These are phyloP conservation scores for Trissolcus basalis DNA, from an alignment of 1,140 invertebrate species.

Conservation along the genomic window DNA sequence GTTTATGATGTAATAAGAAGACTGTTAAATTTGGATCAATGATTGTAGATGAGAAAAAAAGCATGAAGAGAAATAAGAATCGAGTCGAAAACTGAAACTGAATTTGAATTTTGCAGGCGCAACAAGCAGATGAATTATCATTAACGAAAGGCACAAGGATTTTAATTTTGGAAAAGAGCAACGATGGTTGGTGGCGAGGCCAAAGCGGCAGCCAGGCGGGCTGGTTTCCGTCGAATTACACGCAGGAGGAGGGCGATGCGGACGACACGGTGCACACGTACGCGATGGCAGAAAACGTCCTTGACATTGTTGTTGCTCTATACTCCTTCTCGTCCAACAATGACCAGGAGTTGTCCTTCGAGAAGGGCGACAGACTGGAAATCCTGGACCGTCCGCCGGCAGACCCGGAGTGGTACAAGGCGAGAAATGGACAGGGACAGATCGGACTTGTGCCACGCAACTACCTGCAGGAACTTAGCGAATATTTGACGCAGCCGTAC, in stretches of 20 bases:
- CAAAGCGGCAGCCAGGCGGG: constrained; percentile 89
- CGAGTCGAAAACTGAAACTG: neutral
- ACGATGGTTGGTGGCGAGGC: constrained; percentile 99
- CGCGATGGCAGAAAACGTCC: constrained; percentile 93
- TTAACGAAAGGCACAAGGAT: constrained; percentile 94
- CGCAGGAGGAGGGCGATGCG: constrained; percentile 89
- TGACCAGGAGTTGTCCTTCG: constrained; percentile 97
- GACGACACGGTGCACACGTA: constrained; percentile 92
- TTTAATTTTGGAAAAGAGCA: constrained; percentile 97
- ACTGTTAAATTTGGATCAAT: too few relatives aligned
- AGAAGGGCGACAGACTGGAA: constrained; percentile 95
- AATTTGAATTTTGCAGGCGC: constrained; percentile 77
- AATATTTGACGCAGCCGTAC: constrained; percentile 90
- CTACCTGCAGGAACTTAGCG: constrained; percentile 94
- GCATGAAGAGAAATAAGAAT: too few relatives aligned
- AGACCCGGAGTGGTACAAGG: constrained; percentile 99
- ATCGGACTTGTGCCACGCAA: constrained; percentile 96
- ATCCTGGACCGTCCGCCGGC: constrained; percentile 95
- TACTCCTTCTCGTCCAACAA: constrained; percentile 97
- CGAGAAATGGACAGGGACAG: constrained; percentile 92
- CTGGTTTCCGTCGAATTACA: constrained; percentile 99
- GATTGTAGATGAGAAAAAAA: too few relatives aligned
- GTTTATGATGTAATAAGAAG: too few relatives aligned
- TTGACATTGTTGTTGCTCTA: constrained; percentile 95
- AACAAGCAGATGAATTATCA: constrained; percentile 96